Conservation (phyloP, 2,113 vertebrate genomes). For the Engystomops pustulosus region DNA sequence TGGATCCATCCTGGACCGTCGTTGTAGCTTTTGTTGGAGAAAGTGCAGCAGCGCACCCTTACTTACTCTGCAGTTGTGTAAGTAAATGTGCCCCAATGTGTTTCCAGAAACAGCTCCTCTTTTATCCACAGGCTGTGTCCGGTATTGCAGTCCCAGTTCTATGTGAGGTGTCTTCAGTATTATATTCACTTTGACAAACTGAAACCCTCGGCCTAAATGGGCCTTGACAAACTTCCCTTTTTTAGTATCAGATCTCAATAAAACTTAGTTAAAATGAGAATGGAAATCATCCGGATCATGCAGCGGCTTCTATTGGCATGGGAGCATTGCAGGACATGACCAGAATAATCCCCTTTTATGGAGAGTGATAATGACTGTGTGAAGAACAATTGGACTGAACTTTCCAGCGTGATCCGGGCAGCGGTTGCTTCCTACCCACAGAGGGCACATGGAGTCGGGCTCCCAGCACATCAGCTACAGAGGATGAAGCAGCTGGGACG, state of each 20-base stretch:
- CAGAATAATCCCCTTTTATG: slow-evolving; percentile 51
- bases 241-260: neutral
- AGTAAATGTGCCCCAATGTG: too few species aligned
- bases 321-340: slow-evolving; percentile 45
- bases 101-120: neutral
- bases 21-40: too few species aligned
- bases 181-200: neutral
- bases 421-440: neutral
- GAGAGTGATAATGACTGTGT: slow-evolving; percentile 24
- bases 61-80: too few species aligned
- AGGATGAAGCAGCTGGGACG: neutral
- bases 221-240: too few species aligned
- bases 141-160: neutral
- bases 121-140: neutral
- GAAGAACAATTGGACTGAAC: slow-evolving; percentile 36
- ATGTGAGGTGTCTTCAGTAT: neutral
- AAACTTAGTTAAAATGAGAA: neutral
- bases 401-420: slow-evolving; percentile 5
- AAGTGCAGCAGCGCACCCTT: too few species aligned
- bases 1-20: too few species aligned
- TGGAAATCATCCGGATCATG: neutral
- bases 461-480: neutral
- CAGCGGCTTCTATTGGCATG: neutral
- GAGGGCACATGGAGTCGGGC: neutral
- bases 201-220: neutral